Conservation (phyloP, 2,888 invertebrate species). For the Agrochola litura region DNA sequence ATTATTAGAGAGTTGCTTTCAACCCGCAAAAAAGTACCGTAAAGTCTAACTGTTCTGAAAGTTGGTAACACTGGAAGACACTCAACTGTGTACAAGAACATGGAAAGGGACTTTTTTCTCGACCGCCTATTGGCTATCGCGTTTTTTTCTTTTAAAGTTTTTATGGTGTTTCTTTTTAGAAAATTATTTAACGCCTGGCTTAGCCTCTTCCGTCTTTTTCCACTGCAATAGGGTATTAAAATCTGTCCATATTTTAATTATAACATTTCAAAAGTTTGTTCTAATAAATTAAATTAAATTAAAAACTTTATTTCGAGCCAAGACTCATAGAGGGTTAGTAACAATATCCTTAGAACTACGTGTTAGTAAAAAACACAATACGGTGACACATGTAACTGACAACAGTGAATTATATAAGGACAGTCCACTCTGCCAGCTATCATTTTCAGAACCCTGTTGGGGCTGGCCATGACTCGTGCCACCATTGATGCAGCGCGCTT, state of each 20-base stretch:
- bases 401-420: no score
- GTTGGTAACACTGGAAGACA: slow-evolving; percentile 57
- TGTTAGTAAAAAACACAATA: no score
- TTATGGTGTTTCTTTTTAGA: neutral
- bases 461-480: no score
- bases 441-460: no score
- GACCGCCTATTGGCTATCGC: slow-evolving; percentile 52
- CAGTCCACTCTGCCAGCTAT: no score
- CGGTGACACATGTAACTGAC: no score
- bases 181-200: neutral
- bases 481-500: no score
- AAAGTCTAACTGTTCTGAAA: slow-evolving; percentile 38
- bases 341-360: no score
- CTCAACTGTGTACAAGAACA: slow-evolving; percentile 50
- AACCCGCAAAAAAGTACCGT: slow-evolving; percentile 54
- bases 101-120: slow-evolving; percentile 53
- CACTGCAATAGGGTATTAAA: neutral
- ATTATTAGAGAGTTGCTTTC: slow-evolving; percentile 54
- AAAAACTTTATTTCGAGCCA: no score
- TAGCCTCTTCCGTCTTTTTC: neutral
- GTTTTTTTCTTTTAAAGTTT: slow-evolving; percentile 27
- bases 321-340: no score
- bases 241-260: neutral
- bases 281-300: no score
- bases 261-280: neutral